These are phyloP conservation scores for Notiomystis cincta DNA, from an alignment of 2,113 vertebrate species.

Conservation along the genomic window DNA sequence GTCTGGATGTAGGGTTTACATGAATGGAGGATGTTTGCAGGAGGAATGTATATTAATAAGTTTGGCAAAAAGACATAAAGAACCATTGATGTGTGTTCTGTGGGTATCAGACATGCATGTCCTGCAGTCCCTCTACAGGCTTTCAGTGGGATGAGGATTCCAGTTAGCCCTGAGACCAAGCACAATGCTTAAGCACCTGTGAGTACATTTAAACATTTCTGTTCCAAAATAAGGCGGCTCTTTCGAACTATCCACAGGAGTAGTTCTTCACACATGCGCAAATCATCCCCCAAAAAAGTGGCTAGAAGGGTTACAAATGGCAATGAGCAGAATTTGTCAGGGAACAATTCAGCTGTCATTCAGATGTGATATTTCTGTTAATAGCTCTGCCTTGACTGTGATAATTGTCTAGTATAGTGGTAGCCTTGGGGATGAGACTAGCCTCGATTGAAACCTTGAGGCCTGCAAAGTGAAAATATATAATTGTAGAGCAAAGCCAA, in stretches of 20 bases:
- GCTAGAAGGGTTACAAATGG: background rate
- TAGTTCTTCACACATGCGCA: background rate
- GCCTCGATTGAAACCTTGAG: background rate
- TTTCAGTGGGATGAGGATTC: background rate
- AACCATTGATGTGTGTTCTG: background rate
- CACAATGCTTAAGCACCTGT: background rate
- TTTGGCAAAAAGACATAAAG: background rate
- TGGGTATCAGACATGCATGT: background rate
- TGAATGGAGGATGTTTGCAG: background rate
- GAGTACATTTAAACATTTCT: background rate
- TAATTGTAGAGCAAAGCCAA: background rate
- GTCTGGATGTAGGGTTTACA: background rate
- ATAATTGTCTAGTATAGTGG: background rate
- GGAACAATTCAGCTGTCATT: background rate
- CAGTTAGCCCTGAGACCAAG: background rate
- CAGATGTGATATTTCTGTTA: background rate
- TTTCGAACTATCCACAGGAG: background rate
- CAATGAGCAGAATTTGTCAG: background rate
- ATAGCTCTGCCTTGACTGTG: background rate
- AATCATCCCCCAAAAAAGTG: background rate
- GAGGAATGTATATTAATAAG: background rate
- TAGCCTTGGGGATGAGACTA: background rate
- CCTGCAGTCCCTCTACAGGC: too few relatives aligned
- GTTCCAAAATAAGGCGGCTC: background rate
- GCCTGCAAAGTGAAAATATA: background rate